These are phyloP conservation scores for Litoditis marina DNA, from an alignment of 2,888 invertebrate genomes.

Conservation along the genomic window DNA sequence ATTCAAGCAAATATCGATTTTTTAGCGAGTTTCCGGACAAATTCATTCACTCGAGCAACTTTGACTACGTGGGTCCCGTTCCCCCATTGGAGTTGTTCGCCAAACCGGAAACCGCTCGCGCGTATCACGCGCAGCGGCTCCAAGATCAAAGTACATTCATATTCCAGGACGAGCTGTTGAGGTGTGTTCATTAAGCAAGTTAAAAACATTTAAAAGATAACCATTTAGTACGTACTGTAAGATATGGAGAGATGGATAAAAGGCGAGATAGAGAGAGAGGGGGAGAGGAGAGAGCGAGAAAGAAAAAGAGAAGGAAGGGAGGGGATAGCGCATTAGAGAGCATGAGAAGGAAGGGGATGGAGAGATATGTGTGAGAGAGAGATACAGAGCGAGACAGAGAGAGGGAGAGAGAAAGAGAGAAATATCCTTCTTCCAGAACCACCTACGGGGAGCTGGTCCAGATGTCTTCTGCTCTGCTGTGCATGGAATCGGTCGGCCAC, in stretches of 20 bases:
- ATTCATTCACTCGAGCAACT: neutral
- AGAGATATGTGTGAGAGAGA: neutral
- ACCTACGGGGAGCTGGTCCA: conserved; percentile 8
- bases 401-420: neutral
- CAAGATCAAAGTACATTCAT: neutral
- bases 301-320: neutral
- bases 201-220: too few relatives aligned
- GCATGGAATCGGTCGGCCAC: conserved; percentile 1
- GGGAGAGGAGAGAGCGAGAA: neutral
- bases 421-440: neutral
- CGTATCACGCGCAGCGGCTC: neutral
- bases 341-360: neutral
- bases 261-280: too few relatives aligned
- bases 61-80: neutral
- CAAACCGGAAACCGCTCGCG: neutral
- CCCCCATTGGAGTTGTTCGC: conserved; percentile 4
- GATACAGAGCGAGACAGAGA: neutral
- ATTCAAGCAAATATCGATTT: neutral
- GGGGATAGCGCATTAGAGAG: neutral
- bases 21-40: conserved; percentile 5
- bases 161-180: neutral
- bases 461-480: neutral
- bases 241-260: too few relatives aligned
- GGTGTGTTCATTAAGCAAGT: neutral
- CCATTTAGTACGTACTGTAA: too few relatives aligned